Percentiles rank a stretch among this genome's conserved stretches.
phyloP scores from a whole-genome alignment of 2,888 invertebrate genomes.

The Heliconius ethilla region DNA sequence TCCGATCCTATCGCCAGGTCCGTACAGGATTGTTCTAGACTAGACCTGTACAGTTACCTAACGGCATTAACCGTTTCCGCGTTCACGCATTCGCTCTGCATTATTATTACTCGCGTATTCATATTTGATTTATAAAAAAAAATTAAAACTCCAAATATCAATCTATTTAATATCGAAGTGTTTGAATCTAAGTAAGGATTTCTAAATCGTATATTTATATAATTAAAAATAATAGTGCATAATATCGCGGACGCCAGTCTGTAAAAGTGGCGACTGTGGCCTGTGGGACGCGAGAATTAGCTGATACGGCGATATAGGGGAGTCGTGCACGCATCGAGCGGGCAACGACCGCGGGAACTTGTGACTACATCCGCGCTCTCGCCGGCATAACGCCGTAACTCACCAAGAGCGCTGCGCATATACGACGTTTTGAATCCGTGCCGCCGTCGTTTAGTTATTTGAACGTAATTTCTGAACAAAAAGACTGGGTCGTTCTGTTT shows the following conservation, averaged over 20 bases:
- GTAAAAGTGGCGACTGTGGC: slow-evolving; percentile 26
- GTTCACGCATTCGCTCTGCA: slow-evolving; percentile 68
- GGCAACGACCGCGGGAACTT: slow-evolving; percentile 81
- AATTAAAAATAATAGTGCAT: slow-evolving; percentile 22
- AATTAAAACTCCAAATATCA: slow-evolving; percentile 18
- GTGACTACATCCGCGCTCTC: slow-evolving; percentile 75
- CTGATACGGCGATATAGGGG: slow-evolving; percentile 76
- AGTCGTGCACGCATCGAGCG: slow-evolving; percentile 72
- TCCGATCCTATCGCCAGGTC: slow-evolving; percentile 64
- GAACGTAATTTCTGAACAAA: slow-evolving; percentile 53
- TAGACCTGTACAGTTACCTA: slow-evolving; percentile 76
- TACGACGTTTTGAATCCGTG: slow-evolving; percentile 54
- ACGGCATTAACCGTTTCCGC: slow-evolving; percentile 76
- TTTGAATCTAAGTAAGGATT: neutral
- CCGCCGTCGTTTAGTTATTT: slow-evolving; percentile 60
- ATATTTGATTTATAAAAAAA: slow-evolving; percentile 44
- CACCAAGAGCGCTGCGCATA: slow-evolving; percentile 46
- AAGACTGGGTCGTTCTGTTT: slow-evolving; percentile 49
- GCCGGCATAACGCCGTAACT: slow-evolving; percentile 63
- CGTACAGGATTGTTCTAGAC: slow-evolving; percentile 77
- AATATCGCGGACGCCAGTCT: slow-evolving; percentile 18
- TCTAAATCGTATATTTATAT: neutral
- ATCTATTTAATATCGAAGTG: neutral
- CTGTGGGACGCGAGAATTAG: slow-evolving; percentile 49
- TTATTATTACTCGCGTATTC: slow-evolving; percentile 55